These are phyloP conservation scores for Muntiacus reevesi DNA, from an alignment of 2,113 vertebrate genomes.

Conservation along the genomic window DNA sequence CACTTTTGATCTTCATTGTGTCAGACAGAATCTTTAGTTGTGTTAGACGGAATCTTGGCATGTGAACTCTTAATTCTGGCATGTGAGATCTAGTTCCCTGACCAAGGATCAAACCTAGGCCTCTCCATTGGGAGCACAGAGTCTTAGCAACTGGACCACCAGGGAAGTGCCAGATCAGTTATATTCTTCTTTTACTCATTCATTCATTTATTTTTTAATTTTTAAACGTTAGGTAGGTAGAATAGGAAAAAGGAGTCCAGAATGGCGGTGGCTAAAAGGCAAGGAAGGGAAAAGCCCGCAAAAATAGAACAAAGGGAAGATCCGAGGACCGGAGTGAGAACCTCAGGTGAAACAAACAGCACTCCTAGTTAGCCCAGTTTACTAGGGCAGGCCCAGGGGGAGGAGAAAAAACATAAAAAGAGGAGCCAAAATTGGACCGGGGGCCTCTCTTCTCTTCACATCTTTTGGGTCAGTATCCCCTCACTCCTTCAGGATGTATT, in stretches of 20 bases:
- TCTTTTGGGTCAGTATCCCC: background rate
- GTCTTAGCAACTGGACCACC: background rate
- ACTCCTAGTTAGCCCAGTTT: background rate
- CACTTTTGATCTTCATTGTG: background rate
- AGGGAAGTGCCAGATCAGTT: background rate
- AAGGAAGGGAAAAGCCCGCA: fast-evolving
- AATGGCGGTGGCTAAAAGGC: background rate
- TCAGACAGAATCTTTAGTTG: background rate
- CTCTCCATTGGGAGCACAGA: background rate
- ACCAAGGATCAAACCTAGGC: background rate
- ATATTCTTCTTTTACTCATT: background rate
- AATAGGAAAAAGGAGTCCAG: background rate
- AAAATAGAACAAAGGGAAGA: background rate
- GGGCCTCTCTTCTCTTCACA: background rate
- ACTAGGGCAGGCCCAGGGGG: background rate
- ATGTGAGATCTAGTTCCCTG: background rate
- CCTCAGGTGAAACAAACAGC: background rate
- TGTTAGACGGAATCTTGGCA: background rate
- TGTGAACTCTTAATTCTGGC: background rate
- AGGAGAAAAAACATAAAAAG: background rate
- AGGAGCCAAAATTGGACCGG: background rate
- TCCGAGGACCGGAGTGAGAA: background rate
- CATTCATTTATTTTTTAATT: background rate
- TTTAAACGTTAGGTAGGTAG: background rate
- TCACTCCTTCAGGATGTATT: background rate